Percentiles rank a stretch among this genome's conserved stretches.
These are phyloP conservation scores for Eidolon dupreanum DNA, from an alignment of 2,797 vertebrate species.

Conservation along the genomic window DNA sequence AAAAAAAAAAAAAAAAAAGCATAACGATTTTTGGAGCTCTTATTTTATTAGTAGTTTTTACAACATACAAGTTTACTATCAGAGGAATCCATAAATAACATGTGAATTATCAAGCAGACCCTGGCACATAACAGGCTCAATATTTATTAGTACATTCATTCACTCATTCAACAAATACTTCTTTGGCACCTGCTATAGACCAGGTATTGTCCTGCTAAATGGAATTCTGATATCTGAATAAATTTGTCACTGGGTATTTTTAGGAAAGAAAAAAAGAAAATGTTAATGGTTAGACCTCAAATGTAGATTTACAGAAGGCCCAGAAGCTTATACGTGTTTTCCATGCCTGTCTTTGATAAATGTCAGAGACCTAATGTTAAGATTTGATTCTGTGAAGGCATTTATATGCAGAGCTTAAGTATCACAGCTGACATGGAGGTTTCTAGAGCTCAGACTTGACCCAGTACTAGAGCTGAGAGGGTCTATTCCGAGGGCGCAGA, in stretches of 20 bases:
- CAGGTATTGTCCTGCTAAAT: background rate
- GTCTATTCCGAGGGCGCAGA: background rate
- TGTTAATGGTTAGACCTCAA: slow-evolving; percentile 5
- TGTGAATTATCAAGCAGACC: background rate
- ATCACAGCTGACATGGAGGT: background rate
- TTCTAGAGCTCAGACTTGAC: background rate
- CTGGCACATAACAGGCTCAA: background rate
- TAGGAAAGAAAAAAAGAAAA: slow-evolving; percentile 22
- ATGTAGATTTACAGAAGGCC: background rate
- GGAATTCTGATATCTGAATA: slow-evolving; percentile 3
- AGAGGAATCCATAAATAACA: background rate
- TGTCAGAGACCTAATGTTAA: background rate
- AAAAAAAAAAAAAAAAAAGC: background rate
- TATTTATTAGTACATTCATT: background rate
- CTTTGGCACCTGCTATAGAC: background rate
- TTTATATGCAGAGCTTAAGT: background rate
- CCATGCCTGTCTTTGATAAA: background rate
- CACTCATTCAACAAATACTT: background rate
- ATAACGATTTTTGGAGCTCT: background rate
- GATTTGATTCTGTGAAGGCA: background rate
- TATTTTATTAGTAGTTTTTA: slow-evolving; percentile 21
- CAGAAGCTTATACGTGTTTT: background rate
- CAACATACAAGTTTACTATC: background rate
- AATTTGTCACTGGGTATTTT: background rate
- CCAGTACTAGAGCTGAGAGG: background rate